Percentiles rank a stretch among this genome's conserved stretches.
These are phyloP conservation scores for Neostethus bicornis DNA, from an alignment of 2,797 vertebrate species.

Conservation along the genomic window DNA sequence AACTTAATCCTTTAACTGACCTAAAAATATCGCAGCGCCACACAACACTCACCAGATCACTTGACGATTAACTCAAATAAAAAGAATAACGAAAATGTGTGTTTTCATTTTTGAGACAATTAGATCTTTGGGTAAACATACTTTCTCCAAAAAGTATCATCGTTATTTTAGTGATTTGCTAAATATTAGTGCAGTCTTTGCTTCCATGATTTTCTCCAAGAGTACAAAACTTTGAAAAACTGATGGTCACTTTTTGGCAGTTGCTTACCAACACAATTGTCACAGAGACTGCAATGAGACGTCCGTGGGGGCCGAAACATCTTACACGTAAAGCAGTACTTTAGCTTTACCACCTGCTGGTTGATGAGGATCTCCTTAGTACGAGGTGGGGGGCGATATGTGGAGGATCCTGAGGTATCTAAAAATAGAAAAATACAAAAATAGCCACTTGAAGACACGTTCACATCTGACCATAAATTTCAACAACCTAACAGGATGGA, in stretches of 20 bases:
- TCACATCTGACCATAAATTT: slow-evolving; percentile 5
- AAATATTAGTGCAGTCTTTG: neutral
- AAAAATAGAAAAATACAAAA: slow-evolving; percentile 46
- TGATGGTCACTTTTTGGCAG: neutral
- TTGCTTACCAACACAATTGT: slow-evolving; percentile 96
- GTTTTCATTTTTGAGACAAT: neutral
- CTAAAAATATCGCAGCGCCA: too few relatives aligned
- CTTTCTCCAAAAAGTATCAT: too few relatives aligned
- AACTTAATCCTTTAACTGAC: too few relatives aligned
- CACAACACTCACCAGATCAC: too few relatives aligned
- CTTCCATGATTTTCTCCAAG: neutral
- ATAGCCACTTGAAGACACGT: neutral
- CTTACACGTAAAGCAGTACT: slow-evolving; percentile 98
- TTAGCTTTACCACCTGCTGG: slow-evolving; percentile 93
- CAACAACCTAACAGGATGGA: neutral
- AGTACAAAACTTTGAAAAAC: neutral
- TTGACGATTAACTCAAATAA: too few relatives aligned
- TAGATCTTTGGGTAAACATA: neutral
- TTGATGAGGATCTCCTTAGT: slow-evolving; percentile 96
- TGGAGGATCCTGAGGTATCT: slow-evolving; percentile 91
- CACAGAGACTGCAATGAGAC: slow-evolving; percentile 96
- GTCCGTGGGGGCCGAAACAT: slow-evolving; percentile 96
- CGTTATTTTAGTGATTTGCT: neutral
- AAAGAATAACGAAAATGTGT: neutral
- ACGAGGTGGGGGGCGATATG: slow-evolving; percentile 90